Evolutionary conservation across 2,888 invertebrate species (phyloP).

Genomic region (Drosophila longiperda): DNA sequence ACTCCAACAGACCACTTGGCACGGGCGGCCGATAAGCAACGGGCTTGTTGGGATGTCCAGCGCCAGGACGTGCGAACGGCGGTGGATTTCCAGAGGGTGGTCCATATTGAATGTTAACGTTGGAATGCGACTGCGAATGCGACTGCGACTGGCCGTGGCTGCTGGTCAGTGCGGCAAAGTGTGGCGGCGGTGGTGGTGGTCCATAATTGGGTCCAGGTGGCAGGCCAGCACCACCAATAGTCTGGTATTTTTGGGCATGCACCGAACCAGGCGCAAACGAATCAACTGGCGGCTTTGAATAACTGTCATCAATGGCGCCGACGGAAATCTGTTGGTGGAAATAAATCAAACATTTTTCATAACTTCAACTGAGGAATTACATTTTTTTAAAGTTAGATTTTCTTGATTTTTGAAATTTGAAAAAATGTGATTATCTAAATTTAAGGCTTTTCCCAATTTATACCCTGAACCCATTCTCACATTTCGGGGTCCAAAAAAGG

Average conservation of each 20-base stretch:
- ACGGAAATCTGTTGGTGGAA: slow-evolving; percentile 68
- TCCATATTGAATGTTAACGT: slow-evolving; percentile 80
- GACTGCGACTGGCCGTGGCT: slow-evolving; percentile 24
- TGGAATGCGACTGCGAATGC: slow-evolving; percentile 48
- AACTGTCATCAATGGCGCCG: slow-evolving; percentile 83
- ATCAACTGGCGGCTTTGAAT: slow-evolving; percentile 85
- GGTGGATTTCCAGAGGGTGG: slow-evolving; percentile 77
- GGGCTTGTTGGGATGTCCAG: slow-evolving; percentile 86
- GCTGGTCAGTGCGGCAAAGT: slow-evolving; percentile 47
- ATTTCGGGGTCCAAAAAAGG: no score
- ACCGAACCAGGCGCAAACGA: slow-evolving; percentile 84
- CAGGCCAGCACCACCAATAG: slow-evolving; percentile 46
- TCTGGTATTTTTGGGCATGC: slow-evolving; percentile 76
- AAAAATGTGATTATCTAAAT: background rate
- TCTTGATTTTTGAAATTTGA: background rate
- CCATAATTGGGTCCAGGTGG: slow-evolving; percentile 65
- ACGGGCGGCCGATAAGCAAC: slow-evolving; percentile 91
- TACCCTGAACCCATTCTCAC: no score
- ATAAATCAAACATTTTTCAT: background rate
- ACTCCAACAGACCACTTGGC: slow-evolving; percentile 89
- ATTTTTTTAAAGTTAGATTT: background rate
- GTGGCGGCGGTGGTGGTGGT: slow-evolving; percentile 62
- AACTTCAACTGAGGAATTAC: background rate
- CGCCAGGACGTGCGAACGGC: slow-evolving; percentile 48
- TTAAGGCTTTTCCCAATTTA: background rate